Conservation (phyloP, 2,797 vertebrate genomes). For the Aulostomus chinensis region DNA sequence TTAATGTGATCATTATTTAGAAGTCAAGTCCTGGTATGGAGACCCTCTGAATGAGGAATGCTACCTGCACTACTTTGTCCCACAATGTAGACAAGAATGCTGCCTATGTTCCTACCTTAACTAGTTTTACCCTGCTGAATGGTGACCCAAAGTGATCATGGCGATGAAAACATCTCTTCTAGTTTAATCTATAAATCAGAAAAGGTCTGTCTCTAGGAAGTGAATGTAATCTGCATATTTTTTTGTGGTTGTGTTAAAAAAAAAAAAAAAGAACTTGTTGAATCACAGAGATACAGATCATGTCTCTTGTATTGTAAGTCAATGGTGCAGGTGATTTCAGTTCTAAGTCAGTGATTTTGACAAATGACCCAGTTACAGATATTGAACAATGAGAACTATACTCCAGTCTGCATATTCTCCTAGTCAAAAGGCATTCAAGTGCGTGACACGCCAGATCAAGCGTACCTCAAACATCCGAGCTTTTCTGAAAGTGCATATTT, state of each 20-base stretch:
- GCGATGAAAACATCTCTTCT: slow-evolving; percentile 18
- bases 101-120: slow-evolving; percentile 47
- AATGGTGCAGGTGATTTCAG: slow-evolving; percentile 31
- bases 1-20: slow-evolving; percentile 15
- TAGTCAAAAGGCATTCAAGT: slow-evolving; percentile 8
- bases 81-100: slow-evolving; percentile 64
- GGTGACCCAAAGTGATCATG: slow-evolving; percentile 29
- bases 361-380: slow-evolving; percentile 37
- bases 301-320: slow-evolving; percentile 32
- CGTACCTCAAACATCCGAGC: slow-evolving; percentile 1
- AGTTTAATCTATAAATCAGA: slow-evolving; percentile 27
- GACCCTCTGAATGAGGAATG: slow-evolving; percentile 66
- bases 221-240: slow-evolving; percentile 21
- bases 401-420: slow-evolving; percentile 4
- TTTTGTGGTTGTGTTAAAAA: slow-evolving; percentile 27
- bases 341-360: slow-evolving; percentile 30
- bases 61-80: slow-evolving; percentile 63
- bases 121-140: slow-evolving; percentile 31
- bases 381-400: slow-evolving; percentile 19
- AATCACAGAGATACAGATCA: slow-evolving; percentile 26
- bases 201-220: slow-evolving; percentile 14
- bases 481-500: too few species aligned
- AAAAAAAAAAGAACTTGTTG: slow-evolving; percentile 8
- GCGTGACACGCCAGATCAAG: slow-evolving; percentile 15
- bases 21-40: slow-evolving; percentile 57